A percentile compares a stretch with the other conserved stretches of the same genome.
Conservation (phyloP, 2,797 vertebrate species). For the Siniperca undulata region DNA sequence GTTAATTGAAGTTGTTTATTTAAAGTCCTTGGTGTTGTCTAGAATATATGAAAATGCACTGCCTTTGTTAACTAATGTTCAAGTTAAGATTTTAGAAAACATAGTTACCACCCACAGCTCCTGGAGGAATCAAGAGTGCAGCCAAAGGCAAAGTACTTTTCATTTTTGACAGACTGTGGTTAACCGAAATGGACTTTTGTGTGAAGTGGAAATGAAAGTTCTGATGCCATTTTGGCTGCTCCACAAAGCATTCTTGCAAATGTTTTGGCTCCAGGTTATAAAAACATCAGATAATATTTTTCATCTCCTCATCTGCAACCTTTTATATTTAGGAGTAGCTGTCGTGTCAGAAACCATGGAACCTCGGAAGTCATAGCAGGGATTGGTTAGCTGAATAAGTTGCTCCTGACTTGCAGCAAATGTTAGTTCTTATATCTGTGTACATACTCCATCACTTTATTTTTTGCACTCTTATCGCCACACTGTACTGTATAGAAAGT, state of each 20-base stretch:
- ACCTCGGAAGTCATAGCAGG: constrained; percentile 35
- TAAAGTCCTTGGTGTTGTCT: constrained; percentile 41
- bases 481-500: constrained; percentile 62
- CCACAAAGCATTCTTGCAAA: constrained; percentile 36
- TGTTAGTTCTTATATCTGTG: constrained; percentile 27
- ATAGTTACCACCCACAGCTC: constrained; percentile 25
- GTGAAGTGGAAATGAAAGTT: constrained; percentile 51
- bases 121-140: constrained; percentile 29
- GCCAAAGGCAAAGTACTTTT: constrained; percentile 46
- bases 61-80: constrained; percentile 25
- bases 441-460: constrained; percentile 41
- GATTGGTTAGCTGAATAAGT: constrained; percentile 17
- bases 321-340: constrained; percentile 55
- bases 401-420: constrained; percentile 5
- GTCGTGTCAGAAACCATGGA: constrained; percentile 49
- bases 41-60: constrained; percentile 35
- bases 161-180: constrained; percentile 36
- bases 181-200: constrained; percentile 50
- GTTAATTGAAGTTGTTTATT: constrained; percentile 39
- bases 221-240: constrained; percentile 40
- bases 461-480: constrained; percentile 66
- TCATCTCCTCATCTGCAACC: constrained; percentile 31
- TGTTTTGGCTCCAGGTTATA: constrained; percentile 40
- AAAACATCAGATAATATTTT: constrained; percentile 21
- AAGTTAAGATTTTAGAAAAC: constrained; percentile 39